These are phyloP conservation scores for Corydoras maculifer DNA, from an alignment of 2,113 vertebrate species.

Conservation along the genomic window DNA sequence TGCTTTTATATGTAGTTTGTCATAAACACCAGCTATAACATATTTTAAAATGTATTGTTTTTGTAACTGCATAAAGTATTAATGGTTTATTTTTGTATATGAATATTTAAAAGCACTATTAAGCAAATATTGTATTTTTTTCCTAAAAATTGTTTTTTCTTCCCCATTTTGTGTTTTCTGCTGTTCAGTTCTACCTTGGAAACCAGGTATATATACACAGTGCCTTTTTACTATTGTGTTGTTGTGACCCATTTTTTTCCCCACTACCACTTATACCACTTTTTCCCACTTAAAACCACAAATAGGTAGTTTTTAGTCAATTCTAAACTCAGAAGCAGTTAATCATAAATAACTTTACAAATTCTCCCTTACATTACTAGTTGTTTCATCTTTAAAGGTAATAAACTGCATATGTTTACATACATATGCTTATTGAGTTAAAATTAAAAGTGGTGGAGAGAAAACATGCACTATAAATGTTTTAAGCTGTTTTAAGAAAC, in stretches of 20 bases:
- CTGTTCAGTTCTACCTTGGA: conserved; percentile 99
- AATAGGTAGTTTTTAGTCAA: conserved; percentile 43
- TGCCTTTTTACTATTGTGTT: conserved; percentile 33
- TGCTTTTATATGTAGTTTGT: too few relatives aligned
- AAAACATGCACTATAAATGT: too few relatives aligned
- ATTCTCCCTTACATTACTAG: conserved; percentile 16
- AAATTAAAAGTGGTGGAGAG: too few relatives aligned
- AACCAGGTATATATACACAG: conserved; percentile 89
- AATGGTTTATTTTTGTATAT: too few relatives aligned
- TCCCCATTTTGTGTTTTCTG: conserved; percentile 72
- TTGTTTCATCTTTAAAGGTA: too few relatives aligned
- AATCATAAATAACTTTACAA: conserved; percentile 5
- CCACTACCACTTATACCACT: conserved; percentile 44
- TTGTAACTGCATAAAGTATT: too few relatives aligned
- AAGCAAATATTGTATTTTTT: background rate
- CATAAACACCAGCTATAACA: too few relatives aligned
- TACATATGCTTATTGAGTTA: too few relatives aligned
- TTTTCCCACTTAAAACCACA: too few relatives aligned
- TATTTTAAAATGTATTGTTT: too few relatives aligned
- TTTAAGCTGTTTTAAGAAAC: background rate
- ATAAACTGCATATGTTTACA: too few relatives aligned
- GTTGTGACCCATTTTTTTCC: conserved; percentile 44
- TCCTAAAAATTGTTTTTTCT: conserved; percentile 69
- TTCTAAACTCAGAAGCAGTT: conserved; percentile 65
- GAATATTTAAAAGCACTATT: too few relatives aligned